These are phyloP conservation scores for Sarcophaga caerulescens DNA, from an alignment of 2,888 invertebrate species.

Conservation along the genomic window DNA sequence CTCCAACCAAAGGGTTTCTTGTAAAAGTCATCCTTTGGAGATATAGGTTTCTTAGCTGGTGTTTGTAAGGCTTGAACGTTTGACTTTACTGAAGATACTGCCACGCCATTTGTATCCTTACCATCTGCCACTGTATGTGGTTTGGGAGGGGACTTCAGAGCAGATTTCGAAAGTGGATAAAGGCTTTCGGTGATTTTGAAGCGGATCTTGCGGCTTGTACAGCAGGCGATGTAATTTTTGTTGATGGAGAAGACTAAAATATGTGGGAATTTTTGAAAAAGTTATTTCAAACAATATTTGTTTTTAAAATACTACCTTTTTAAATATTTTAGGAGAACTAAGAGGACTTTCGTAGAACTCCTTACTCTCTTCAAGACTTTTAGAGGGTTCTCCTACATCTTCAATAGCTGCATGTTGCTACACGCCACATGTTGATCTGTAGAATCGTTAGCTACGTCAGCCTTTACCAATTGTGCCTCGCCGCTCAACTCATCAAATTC, in stretches of 20 bases:
- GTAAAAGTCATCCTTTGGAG: conserved; percentile 77
- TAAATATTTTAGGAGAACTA: conserved; percentile 49
- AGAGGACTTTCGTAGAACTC: conserved; percentile 3
- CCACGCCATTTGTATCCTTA: conserved; percentile 60
- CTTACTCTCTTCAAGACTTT: not conserved
- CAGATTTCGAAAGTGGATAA: conserved; percentile 21
- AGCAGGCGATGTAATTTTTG: conserved; percentile 24
- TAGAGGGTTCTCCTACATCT: conserved; percentile 5
- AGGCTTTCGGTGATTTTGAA: conserved; percentile 55
- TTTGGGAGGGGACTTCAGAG: conserved; percentile 52
- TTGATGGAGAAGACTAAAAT: conserved; percentile 35
- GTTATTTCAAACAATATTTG: too few species aligned
- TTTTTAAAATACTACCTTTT: conserved; percentile 57
- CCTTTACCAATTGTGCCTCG: conserved; percentile 56
- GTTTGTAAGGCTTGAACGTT: not conserved
- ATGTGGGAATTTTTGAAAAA: not conserved
- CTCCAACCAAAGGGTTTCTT: conserved; percentile 88
- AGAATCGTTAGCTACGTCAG: conserved; percentile 32
- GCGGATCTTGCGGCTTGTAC: conserved; percentile 37
- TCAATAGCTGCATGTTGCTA: not conserved
- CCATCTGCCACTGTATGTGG: conserved; percentile 69
- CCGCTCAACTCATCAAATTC: conserved; percentile 71
- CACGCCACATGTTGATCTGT: not conserved
- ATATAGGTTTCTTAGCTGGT: conserved; percentile 54
- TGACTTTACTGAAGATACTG: conserved; percentile 6